Evolutionary conservation across 2,888 invertebrate species (phyloP), one percentile per base, ranked within the genome.

Genomic region (Lepeophtheirus nordmannii): DNA sequence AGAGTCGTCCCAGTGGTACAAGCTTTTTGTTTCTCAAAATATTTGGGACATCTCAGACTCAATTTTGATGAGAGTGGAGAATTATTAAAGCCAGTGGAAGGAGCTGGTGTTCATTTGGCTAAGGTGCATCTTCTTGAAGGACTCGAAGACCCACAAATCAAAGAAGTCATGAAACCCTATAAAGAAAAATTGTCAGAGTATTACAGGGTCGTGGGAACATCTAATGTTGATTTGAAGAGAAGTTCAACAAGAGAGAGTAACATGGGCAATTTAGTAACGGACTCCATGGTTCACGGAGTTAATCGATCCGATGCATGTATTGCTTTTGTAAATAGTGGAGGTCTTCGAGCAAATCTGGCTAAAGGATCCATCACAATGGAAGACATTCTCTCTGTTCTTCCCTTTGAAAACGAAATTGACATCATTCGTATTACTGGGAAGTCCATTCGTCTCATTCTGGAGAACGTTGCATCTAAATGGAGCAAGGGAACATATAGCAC

Each of bases 401-500:
- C 66, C n/a, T 66, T 66, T 37, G 17, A 66, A 14, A 66, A 66
- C 40, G 46, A 59, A 12, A 40, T 66, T 12, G 66, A 66, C 37
- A 59, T 12, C n/a, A 12, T 65, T 39, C n/a, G 11, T 2, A 30
- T 64, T 14, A 30, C 23, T 10, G 65, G 65, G 5, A 39, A 30
- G 17, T n/a, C 10, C 20, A 17, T 65, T 20, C n/a, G 59, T n/a
- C 56, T 30, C 11, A 20, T 65, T 12, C 14, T 65, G 40, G 65
- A 65, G 58, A 39, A 58, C 1, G 37, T 23, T 11, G 38, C 56
- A 10, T 20, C 17, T 30, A 38, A 37, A 10, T 73, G 73, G 1
- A 78, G 80, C 14, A 76, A 80, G 1, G 80, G 76, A 5, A 71
- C 71, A 0, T 70, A 53, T 10, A 56, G 23, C 9, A 53, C 37